phyloP scores from a whole-genome alignment of 2,113 vertebrate species.

The sheep (Ovis aries) region DNA sequence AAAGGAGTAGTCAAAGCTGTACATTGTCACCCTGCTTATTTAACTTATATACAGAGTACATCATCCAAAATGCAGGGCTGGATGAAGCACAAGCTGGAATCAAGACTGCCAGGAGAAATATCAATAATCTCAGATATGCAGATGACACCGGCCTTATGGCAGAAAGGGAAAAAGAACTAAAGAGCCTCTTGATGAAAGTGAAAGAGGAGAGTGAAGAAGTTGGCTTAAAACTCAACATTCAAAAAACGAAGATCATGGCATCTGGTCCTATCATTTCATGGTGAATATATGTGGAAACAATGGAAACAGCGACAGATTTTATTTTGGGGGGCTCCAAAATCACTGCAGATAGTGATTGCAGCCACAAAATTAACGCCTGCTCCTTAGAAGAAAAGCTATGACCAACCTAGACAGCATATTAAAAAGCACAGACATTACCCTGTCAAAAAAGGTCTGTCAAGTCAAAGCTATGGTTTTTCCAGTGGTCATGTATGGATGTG shows the following conservation, averaged over 20 bases:
- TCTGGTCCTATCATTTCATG: not conserved
- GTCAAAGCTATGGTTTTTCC: not conserved
- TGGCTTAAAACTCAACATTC: not conserved
- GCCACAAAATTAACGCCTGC: fast-evolving
- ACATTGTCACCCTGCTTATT: not conserved
- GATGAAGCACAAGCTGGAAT: not conserved
- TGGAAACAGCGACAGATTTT: not conserved
- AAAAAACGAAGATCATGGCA: not conserved
- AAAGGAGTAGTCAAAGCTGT: not conserved
- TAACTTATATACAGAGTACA: not conserved
- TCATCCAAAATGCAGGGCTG: not conserved
- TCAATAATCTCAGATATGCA: not conserved
- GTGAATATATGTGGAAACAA: not conserved
- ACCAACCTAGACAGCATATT: not conserved
- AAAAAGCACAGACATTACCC: not conserved
- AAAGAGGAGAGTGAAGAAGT: not conserved
- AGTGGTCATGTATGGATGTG: not conserved
- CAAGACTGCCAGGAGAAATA: not conserved
- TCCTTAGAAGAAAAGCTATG: not conserved
- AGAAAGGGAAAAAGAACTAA: not conserved
- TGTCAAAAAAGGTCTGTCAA: not conserved
- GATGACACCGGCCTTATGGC: not conserved
- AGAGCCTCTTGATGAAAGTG: not conserved
- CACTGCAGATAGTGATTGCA: not conserved
- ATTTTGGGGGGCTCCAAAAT: not conserved